Evolutionary conservation across 2,113 vertebrate species (phyloP).

Genomic region (Coregonus clupeaformis): DNA sequence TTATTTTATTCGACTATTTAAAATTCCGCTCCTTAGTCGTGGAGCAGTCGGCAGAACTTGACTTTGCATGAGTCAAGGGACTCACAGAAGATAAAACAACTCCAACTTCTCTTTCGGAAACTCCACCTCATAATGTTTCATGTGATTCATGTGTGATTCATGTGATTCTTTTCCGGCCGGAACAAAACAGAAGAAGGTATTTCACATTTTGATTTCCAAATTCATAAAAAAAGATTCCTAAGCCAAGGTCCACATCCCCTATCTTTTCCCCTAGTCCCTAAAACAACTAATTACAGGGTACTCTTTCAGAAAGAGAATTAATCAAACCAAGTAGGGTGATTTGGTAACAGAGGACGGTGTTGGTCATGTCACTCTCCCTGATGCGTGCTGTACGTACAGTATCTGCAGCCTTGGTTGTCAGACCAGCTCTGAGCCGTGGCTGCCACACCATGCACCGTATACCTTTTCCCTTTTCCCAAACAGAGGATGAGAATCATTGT

Average conservation of each 20-base stretch:
- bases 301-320: conserved; percentile 52
- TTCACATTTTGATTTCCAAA: conserved; percentile 25
- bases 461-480: conserved; percentile 48
- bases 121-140: conserved; percentile 17
- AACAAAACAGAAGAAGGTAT: conserved; percentile 11
- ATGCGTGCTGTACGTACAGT: conserved; percentile 57
- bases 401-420: conserved; percentile 57
- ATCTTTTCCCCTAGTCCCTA: conserved; percentile 28
- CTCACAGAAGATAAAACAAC: conserved; percentile 26
- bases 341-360: conserved; percentile 13
- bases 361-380: conserved; percentile 66
- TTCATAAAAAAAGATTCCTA: conserved; percentile 30
- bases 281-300: conserved; percentile 40
- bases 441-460: conserved; percentile 54
- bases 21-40: conserved; percentile 9
- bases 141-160: conserved; percentile 30
- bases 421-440: conserved; percentile 50
- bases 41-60: conserved; percentile 19
- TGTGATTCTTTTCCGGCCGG: conserved; percentile 1
- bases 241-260: not conserved
- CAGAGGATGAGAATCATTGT: conserved; percentile 53
- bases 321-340: no score
- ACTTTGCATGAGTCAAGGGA: conserved; percentile 47
- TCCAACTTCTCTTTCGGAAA: conserved; percentile 10
- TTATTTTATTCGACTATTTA: conserved; percentile 37